Base-by-base conservation (phyloP, 2,113 vertebrate species). In the Drymodes brunneopygia region DNA sequence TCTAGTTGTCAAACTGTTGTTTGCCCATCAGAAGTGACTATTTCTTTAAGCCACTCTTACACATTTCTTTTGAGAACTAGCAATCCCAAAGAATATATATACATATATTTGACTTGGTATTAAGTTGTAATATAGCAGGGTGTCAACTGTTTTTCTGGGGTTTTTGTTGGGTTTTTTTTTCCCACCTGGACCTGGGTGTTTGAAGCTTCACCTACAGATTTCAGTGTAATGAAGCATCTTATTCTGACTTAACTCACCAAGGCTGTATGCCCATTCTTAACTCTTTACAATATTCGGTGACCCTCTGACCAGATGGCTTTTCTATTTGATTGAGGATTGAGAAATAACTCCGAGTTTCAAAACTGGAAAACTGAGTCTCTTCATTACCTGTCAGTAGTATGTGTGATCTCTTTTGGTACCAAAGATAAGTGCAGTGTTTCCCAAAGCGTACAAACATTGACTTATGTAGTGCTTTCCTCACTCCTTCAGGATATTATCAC, bases 191-290 rank as follows among this genome's bases (percentile, higher is more conserved):
- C 21, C 31, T 56, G 25, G 8, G 58, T 81, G 44, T 92, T 88
- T 45, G 58, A 84, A 85, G 51, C 35, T 81, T 67, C 11, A 13
- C 28, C 79, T 86, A 42, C 36, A 85, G 74, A 64, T 88, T 65
- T 85, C 50, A 81, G 60, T 33, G 47, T 86, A 79, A 65, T 79
- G 88, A 74, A 81, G 70, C 91, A 83, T 77, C 53, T 74, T 67
- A 45, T 5, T 92, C 88, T 95, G 91, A 85, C 23, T 88, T 62
- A 47, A 60, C 83, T 89, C 33, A 12, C 66, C 17, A 66, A 93
- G 94, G 83, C 92, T 80, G 69, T 90, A 40, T 74, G 82, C 90
- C 87, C 65, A 29, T 96, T 94, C 91, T 91, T 96, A 81, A 74
- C 64, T 72, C 11, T 73, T 90, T 54, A 51, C 31, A 62, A 31